Evolutionary conservation across 1,140 invertebrate species (phyloP).

Genomic region (Patella vulgata): DNA sequence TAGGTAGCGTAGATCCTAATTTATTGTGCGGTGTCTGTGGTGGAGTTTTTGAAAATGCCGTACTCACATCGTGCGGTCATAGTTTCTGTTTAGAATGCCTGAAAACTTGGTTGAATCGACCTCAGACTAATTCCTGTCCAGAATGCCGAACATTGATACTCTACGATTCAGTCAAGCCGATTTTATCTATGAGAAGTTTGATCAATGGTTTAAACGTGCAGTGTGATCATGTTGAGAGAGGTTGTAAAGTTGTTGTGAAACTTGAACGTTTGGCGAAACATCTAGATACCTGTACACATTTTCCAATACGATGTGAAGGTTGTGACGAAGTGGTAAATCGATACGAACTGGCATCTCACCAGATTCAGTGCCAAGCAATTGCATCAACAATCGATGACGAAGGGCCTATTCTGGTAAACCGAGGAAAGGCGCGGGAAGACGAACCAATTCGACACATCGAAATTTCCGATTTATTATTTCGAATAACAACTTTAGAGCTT

Average conservation of each 20-base stretch:
- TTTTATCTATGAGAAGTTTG: slow-evolving; percentile 56
- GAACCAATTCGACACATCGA: slow-evolving; percentile 18
- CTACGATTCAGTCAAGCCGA: slow-evolving; percentile 40
- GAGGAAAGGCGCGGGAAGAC: slow-evolving; percentile 2
- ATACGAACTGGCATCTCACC: slow-evolving; percentile 51
- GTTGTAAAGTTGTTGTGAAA: slow-evolving; percentile 50
- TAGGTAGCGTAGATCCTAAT: slow-evolving; percentile 53
- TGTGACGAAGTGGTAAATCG: slow-evolving; percentile 46
- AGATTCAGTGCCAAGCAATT: slow-evolving; percentile 54
- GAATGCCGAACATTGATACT: slow-evolving; percentile 52
- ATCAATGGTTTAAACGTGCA: slow-evolving; percentile 53
- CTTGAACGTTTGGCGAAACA: slow-evolving; percentile 49
- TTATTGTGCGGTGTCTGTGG: slow-evolving; percentile 59
- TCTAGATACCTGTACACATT: slow-evolving; percentile 44
- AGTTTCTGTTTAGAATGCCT: slow-evolving; percentile 55
- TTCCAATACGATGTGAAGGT: slow-evolving; percentile 51
- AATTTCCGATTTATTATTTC: slow-evolving; percentile 39
- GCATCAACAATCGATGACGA: slow-evolving; percentile 38
- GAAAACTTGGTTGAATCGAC: slow-evolving; percentile 52
- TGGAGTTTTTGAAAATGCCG: slow-evolving; percentile 54
- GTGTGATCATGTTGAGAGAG: slow-evolving; percentile 46
- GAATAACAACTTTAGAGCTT: slow-evolving; percentile 46
- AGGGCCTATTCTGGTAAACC: slow-evolving; percentile 4
- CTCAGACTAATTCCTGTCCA: slow-evolving; percentile 51
- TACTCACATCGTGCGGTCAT: slow-evolving; percentile 62